Percentiles rank a stretch among this genome's conserved stretches.
Evolutionary conservation across 2,888 invertebrate genomes (phyloP).

Genomic region (Lepidochrysops patricia): DNA sequence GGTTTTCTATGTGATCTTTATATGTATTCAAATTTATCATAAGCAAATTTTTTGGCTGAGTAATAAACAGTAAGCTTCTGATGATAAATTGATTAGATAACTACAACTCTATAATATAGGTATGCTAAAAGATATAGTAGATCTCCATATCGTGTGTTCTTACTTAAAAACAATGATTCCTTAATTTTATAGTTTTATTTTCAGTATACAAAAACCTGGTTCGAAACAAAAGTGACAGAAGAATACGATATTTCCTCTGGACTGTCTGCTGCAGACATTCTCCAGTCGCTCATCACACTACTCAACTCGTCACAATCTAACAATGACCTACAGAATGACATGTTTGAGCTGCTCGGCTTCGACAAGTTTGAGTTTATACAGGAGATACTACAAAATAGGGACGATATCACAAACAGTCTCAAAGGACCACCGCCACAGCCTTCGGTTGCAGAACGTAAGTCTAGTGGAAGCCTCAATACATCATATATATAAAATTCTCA

Average conservation of each 20-base stretch:
- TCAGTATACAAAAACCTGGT: conserved; percentile 73
- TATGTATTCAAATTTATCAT: too few species aligned
- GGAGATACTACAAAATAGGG: conserved; percentile 77
- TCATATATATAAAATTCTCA: too few species aligned
- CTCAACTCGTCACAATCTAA: conserved; percentile 76
- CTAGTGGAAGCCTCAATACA: too few species aligned
- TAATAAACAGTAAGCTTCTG: too few species aligned
- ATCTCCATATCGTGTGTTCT: too few species aligned
- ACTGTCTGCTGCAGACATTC: conserved; percentile 74
- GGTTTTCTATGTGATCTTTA: too few species aligned
- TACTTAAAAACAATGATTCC: too few species aligned
- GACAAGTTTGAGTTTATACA: conserved; percentile 86
- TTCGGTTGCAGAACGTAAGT: conserved; percentile 50
- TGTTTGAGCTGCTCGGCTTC: conserved; percentile 92
- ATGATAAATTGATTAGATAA: too few species aligned
- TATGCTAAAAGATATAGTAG: too few species aligned
- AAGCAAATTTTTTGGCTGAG: too few species aligned
- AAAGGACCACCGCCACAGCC: conserved; percentile 39
- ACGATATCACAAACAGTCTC: conserved; percentile 66
- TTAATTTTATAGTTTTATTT: conserved; percentile 29
- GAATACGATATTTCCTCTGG: conserved; percentile 58
- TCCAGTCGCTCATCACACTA: conserved; percentile 73
- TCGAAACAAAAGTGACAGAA: conserved; percentile 68
- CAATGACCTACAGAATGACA: conserved; percentile 84
- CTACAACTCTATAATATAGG: too few species aligned